These are phyloP conservation scores for Anoncus sp. DNA, from an alignment of 2,888 invertebrate genomes.

Conservation along the genomic window DNA sequence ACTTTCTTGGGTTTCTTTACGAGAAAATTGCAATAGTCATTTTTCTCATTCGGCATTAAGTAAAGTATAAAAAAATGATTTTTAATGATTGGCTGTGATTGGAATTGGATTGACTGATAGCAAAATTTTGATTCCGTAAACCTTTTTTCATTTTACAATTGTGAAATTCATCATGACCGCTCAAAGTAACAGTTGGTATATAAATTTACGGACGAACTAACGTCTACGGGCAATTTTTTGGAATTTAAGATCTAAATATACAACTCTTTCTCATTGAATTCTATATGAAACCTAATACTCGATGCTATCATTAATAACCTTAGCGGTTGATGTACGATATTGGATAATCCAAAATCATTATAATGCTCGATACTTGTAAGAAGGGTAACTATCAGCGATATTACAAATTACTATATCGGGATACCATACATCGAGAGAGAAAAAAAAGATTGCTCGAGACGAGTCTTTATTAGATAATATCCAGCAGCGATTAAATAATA, in stretches of 20 bases:
- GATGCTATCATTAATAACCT: no score
- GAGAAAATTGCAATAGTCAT: no score
- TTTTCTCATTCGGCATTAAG: no score
- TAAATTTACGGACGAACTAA: no score
- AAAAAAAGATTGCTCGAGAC: constrained; percentile 4
- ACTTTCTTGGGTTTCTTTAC: background rate
- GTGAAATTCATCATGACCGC: no score
- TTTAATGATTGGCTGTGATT: no score
- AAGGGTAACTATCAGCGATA: background rate
- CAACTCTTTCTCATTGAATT: background rate
- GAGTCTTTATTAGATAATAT: constrained; percentile 35
- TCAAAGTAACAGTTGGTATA: no score
- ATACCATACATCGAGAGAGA: background rate
- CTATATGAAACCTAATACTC: background rate
- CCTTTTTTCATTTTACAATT: no score
- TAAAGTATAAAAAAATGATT: no score
- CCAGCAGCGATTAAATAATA: constrained; percentile 6
- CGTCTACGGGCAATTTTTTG: background rate
- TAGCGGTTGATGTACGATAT: no score
- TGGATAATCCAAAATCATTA: background rate
- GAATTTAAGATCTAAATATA: background rate
- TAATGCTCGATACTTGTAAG: background rate
- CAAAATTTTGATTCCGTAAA: no score
- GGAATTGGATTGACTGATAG: no score
- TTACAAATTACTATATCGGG: background rate